phyloP scores from a whole-genome alignment of 2,888 invertebrate genomes.

The Laspeyria flexula region DNA sequence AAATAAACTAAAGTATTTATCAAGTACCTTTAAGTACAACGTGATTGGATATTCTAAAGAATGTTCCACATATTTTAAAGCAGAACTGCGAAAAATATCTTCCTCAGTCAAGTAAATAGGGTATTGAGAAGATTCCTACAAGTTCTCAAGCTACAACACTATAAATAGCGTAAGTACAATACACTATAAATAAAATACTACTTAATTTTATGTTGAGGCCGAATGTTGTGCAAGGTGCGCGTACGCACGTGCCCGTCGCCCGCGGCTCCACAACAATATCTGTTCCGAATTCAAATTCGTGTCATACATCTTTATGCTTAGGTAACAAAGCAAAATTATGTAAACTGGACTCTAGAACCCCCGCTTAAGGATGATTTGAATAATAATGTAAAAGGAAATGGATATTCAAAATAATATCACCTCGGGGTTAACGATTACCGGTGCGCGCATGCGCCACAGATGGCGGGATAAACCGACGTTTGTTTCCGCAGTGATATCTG shows the following conservation, averaged over 20 bases:
- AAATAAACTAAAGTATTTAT: background rate
- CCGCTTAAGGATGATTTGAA: constrained; percentile 74
- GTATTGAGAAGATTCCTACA: constrained; percentile 33
- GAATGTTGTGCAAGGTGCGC: constrained; percentile 81
- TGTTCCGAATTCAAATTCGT: constrained; percentile 82
- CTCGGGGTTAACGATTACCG: constrained; percentile 86
- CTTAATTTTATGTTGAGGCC: constrained; percentile 67
- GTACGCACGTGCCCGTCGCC: constrained; percentile 81
- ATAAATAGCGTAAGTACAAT: constrained; percentile 53
- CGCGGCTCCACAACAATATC: constrained; percentile 75
- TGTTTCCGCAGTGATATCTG: constrained; percentile 87
- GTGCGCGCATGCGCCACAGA: constrained; percentile 83
- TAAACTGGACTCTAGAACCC: constrained; percentile 77
- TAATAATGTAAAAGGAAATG: constrained; percentile 81
- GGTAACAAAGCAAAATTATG: constrained; percentile 58
- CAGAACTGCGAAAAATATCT: constrained; percentile 28
- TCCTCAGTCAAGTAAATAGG: constrained; percentile 27
- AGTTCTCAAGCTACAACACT: constrained; percentile 29
- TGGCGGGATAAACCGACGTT: constrained; percentile 85
- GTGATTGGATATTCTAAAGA: background rate
- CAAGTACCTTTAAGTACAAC: background rate
- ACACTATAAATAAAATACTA: constrained; percentile 66
- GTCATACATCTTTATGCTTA: constrained; percentile 82
- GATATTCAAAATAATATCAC: constrained; percentile 86
- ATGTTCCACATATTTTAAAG: background rate